Evolutionary conservation across 1,140 invertebrate species (phyloP), one percentile per base, ranked within the genome.

Genomic region (Zaprionus ghesquierei): DNA sequence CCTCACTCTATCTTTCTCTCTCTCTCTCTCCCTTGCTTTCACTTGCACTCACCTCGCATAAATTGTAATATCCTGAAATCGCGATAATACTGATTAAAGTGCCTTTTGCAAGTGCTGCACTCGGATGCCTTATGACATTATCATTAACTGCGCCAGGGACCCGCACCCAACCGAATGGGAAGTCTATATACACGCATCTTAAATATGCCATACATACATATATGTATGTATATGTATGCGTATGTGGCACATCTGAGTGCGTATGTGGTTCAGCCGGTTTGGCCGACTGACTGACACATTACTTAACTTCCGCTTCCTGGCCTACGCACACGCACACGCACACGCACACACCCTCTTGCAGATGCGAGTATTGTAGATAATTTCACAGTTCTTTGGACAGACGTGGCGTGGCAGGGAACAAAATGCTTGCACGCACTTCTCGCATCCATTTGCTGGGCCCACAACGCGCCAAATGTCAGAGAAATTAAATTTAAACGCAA

Each of bases 401-500:
- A 69, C 81, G 33, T 25, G 63, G 69, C 77, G 3, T 46, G 51
- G 65, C 71, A 69, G 71, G 31, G 23, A 63, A 63, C 71, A 74
- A 74, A 76, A 66, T 76, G 69, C 73, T 69, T 62, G 73, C 73
- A 87, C 84, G 84, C 84, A 84, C 69, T 89, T 84, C 79, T 89
- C 84, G 66, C 69, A 87, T 87, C 76, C 84, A 87, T 87, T 87
- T 80, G 77, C 72, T 77, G 63, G 69, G 76, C 77, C 72, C 74
- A 85, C 82, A 71, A 86, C 74, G 81, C 78, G 81, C 81, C 82
- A 86, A 86, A 86, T 84, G 84, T 84, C 84, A 87, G 84, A 79
- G 76, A 87, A 87, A 89, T 87, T 87, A 87, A 87, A 87, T 87
- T 87, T 89, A 87, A 87, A 87, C 84, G 84, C 84, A 89, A 89